Evolutionary conservation across 2,888 invertebrate species (phyloP).

Genomic region (Gasteruption jaculator): DNA sequence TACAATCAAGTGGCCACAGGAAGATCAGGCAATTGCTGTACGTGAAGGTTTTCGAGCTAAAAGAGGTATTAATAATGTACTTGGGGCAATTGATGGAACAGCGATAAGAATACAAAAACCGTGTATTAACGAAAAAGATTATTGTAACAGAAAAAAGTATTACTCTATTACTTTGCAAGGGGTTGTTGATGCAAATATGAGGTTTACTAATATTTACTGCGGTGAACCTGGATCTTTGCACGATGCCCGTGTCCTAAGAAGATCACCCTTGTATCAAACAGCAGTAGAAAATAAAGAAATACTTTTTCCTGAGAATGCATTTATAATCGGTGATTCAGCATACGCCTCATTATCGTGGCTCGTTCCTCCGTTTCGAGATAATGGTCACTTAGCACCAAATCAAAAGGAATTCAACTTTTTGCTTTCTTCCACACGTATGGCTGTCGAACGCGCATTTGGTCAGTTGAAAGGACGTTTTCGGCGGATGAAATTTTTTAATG

Average conservation of each 20-base stretch:
- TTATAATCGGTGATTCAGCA: conserved; percentile 25
- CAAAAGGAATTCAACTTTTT: conserved; percentile 20
- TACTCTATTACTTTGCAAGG: conserved; percentile 14
- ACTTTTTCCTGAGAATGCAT: conserved; percentile 18
- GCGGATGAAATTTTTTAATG: conserved; percentile 18
- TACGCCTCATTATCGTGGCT: conserved; percentile 23
- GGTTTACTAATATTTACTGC: no score
- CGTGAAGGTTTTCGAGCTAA: conserved; percentile 15
- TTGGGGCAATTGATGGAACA: no score
- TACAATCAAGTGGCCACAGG: conserved; percentile 15
- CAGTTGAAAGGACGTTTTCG: conserved; percentile 19
- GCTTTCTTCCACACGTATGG: conserved; percentile 20
- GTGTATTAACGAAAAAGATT: conserved; percentile 7
- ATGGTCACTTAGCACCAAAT: conserved; percentile 11
- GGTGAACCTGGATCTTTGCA: conserved; percentile 16
- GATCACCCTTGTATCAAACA: conserved; percentile 19
- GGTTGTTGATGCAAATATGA: conserved; percentile 15
- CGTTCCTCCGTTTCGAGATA: conserved; percentile 10
- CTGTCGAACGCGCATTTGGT: conserved; percentile 17
- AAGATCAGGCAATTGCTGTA: neutral
- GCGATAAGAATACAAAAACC: conserved; percentile 13
- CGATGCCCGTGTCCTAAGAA: conserved; percentile 26
- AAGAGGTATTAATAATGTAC: conserved; percentile 9
- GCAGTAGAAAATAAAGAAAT: conserved; percentile 9
- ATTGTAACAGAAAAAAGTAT: conserved; percentile 14